Evolutionary conservation across 2,888 invertebrate genomes (phyloP).

Genomic region (Hydriomena furcata): DNA sequence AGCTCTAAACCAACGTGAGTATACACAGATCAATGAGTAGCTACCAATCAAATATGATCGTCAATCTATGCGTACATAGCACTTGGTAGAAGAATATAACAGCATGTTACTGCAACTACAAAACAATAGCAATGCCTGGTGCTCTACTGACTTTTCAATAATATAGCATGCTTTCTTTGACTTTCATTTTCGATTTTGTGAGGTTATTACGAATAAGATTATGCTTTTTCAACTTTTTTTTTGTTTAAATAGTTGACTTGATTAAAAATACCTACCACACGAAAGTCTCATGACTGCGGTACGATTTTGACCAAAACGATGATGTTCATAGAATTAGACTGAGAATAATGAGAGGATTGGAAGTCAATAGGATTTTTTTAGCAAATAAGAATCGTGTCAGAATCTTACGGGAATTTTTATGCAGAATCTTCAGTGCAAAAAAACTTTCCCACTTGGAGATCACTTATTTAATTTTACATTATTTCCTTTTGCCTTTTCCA

Average conservation of each 20-base stretch:
- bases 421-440: no score
- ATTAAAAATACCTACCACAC: no score
- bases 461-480: no score
- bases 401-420: slow-evolving; percentile 4
- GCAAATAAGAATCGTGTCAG: slow-evolving; percentile 8
- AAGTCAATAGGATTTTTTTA: background rate
- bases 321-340: no score
- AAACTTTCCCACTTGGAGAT: no score
- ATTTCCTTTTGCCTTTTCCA: background rate
- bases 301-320: no score
- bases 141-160: slow-evolving; percentile 75
- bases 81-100: slow-evolving; percentile 13
- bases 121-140: slow-evolving; percentile 71
- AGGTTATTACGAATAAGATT: slow-evolving; percentile 6
- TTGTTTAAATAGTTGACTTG: no score
- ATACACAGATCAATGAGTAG: slow-evolving; percentile 19
- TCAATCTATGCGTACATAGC: background rate
- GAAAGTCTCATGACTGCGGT: no score
- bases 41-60: slow-evolving; percentile 1
- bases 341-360: no score
- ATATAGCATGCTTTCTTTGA: slow-evolving; percentile 63
- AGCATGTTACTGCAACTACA: slow-evolving; percentile 47
- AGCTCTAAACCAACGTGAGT: background rate
- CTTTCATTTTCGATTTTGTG: slow-evolving; percentile 70
- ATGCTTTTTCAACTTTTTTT: no score